These are phyloP conservation scores for Leptinotarsa rubiginosa DNA, from an alignment of 2,888 invertebrate genomes.

Conservation along the genomic window DNA sequence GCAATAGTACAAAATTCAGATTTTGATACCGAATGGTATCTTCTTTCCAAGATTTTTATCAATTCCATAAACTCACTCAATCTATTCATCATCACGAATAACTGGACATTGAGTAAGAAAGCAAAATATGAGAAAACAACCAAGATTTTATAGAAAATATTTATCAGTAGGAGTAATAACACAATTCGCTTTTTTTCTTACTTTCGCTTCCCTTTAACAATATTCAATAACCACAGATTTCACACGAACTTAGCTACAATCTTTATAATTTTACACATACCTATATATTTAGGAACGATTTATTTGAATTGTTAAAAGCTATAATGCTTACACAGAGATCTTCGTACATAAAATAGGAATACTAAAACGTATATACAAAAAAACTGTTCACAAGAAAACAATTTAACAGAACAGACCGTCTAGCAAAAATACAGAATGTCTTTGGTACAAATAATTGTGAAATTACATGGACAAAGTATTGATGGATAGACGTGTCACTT, in stretches of 20 bases:
- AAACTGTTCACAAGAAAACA: constrained; percentile 56
- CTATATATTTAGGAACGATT: constrained; percentile 35
- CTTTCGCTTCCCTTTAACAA: not conserved
- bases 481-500: constrained; percentile 8
- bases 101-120: too few relatives aligned
- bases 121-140: too few relatives aligned
- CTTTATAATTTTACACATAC: constrained; percentile 13
- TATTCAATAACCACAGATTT: constrained; percentile 2
- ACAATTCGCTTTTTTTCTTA: not conserved
- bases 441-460: constrained; percentile 53
- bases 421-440: constrained; percentile 49
- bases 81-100: too few relatives aligned
- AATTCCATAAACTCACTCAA: too few relatives aligned
- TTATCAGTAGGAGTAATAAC: not conserved
- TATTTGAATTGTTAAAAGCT: constrained; percentile 30
- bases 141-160: too few relatives aligned
- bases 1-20: too few relatives aligned
- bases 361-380: constrained; percentile 65
- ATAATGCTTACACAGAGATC: constrained; percentile 39
- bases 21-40: too few relatives aligned
- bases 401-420: constrained; percentile 44
- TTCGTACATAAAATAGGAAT: constrained; percentile 48
- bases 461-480: constrained; percentile 18
- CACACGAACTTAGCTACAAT: not conserved
- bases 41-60: too few relatives aligned